Evolutionary conservation across 64 coral and sea anemone species (phyloP).

Genomic region (Pocillopora verrucosa): DNA sequence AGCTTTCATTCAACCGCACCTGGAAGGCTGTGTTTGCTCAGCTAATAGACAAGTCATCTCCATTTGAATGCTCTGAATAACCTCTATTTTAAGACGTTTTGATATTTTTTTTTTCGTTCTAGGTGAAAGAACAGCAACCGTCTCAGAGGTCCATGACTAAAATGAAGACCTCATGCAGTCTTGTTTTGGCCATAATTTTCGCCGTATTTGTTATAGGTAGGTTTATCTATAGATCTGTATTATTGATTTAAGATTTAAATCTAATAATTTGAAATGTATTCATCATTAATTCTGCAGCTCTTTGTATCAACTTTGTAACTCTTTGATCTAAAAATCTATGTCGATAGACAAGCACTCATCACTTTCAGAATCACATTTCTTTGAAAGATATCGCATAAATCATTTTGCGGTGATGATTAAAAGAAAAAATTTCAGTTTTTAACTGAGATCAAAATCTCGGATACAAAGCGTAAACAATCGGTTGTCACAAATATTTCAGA

Average conservation of each 20-base stretch:
- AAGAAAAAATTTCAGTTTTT: too few relatives aligned
- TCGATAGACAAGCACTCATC: too few relatives aligned
- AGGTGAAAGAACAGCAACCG: not conserved
- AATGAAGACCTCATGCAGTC: not conserved
- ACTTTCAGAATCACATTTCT: too few relatives aligned
- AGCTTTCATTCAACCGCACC: not conserved
- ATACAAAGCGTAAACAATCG: too few relatives aligned
- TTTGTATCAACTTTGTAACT: too few relatives aligned
- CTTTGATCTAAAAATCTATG: too few relatives aligned
- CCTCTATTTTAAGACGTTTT: not conserved
- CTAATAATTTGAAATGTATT: not conserved
- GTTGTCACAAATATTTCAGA: too few relatives aligned
- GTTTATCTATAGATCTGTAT: not conserved
- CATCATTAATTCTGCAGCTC: too few relatives aligned
- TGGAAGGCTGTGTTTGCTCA: slow-evolving; percentile 11
- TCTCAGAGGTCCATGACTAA: not conserved
- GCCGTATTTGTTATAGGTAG: not conserved
- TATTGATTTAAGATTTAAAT: not conserved
- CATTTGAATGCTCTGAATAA: not conserved
- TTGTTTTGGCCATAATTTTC: not conserved
- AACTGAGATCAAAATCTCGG: too few relatives aligned
- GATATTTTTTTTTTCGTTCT: too few relatives aligned
- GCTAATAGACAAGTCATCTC: not conserved
- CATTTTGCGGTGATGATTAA: too few relatives aligned
- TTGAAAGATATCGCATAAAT: too few relatives aligned